phyloP scores from a whole-genome alignment of 2,888 invertebrate species.

The Acheta domesticus region DNA sequence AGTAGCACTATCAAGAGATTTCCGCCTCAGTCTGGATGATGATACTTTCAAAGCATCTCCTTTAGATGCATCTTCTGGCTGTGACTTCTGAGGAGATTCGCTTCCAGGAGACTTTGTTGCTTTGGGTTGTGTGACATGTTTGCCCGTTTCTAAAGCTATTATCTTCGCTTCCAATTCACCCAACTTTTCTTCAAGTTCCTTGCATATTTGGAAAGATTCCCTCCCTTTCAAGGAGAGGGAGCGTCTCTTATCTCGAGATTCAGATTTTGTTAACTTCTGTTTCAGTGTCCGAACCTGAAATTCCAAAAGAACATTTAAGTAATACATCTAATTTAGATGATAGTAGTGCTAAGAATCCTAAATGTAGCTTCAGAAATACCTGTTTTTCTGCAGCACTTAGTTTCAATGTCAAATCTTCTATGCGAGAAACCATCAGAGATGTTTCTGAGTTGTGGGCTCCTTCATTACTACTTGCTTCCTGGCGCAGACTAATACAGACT shows the following conservation, averaged over 20 bases:
- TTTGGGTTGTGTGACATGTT: slow-evolving; percentile 40
- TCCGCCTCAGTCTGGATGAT: slow-evolving; percentile 61
- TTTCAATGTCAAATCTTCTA: slow-evolving; percentile 80
- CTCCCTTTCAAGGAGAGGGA: slow-evolving; percentile 79
- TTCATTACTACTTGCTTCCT: slow-evolving; percentile 63
- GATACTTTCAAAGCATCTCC: slow-evolving; percentile 55
- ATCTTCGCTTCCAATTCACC: slow-evolving; percentile 77
- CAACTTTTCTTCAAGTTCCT: slow-evolving; percentile 81
- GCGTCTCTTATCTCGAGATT: slow-evolving; percentile 72
- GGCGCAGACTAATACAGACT: slow-evolving; percentile 69
- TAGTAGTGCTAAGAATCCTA: background rate
- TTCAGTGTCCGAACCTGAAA: slow-evolving; percentile 60
- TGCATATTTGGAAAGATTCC: slow-evolving; percentile 74
- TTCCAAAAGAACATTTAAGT: slow-evolving; percentile 20
- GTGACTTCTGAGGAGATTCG: slow-evolving; percentile 44
- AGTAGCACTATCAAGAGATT: slow-evolving; percentile 74
- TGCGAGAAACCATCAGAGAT: slow-evolving; percentile 74
- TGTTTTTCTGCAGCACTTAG: slow-evolving; percentile 78
- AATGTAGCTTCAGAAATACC: slow-evolving; percentile 46
- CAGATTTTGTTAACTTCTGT: slow-evolving; percentile 74
- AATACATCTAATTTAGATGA: background rate
- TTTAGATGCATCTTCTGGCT: slow-evolving; percentile 28
- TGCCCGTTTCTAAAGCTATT: slow-evolving; percentile 58
- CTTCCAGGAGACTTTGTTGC: slow-evolving; percentile 39
- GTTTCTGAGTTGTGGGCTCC: slow-evolving; percentile 63